Evolutionary conservation across 2,797 vertebrate species (phyloP).

Genomic region (Sebastes matsubarae): DNA sequence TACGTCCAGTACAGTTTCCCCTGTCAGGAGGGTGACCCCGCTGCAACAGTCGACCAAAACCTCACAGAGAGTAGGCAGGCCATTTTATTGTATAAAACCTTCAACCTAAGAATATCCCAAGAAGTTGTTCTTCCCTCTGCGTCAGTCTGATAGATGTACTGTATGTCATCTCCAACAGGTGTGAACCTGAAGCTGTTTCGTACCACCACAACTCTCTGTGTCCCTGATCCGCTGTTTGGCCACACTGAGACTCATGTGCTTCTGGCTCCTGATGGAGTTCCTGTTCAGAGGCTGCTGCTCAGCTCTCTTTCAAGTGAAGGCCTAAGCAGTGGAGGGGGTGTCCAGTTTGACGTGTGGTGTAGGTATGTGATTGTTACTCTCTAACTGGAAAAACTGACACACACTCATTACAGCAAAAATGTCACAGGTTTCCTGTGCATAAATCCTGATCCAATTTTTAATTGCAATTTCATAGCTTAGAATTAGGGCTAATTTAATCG

Average conservation of each 20-base stretch:
- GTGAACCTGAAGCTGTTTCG: constrained; percentile 85
- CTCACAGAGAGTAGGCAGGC: constrained; percentile 82
- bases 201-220: constrained; percentile 89
- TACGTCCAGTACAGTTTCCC: constrained; percentile 95
- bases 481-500: background rate
- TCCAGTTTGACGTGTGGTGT: constrained; percentile 98
- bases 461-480: background rate
- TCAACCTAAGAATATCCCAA: background rate
- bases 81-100: background rate
- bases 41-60: constrained; percentile 55
- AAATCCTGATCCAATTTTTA: background rate
- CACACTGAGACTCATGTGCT: constrained; percentile 89
- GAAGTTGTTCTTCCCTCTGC: background rate
- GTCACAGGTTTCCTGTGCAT: background rate
- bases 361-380: constrained; percentile 81
- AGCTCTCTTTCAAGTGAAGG: constrained; percentile 83
- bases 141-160: background rate
- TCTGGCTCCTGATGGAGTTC: constrained; percentile 84
- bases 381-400: background rate
- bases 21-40: constrained; percentile 73
- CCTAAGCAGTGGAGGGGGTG: constrained; percentile 80
- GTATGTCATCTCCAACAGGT: constrained; percentile 51
- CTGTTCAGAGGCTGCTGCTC: constrained; percentile 91
- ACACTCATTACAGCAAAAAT: background rate
- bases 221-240: constrained; percentile 91